Base-by-base conservation (phyloP, 2,888 invertebrate species). In the Cremastobaeus sp. region DNA sequence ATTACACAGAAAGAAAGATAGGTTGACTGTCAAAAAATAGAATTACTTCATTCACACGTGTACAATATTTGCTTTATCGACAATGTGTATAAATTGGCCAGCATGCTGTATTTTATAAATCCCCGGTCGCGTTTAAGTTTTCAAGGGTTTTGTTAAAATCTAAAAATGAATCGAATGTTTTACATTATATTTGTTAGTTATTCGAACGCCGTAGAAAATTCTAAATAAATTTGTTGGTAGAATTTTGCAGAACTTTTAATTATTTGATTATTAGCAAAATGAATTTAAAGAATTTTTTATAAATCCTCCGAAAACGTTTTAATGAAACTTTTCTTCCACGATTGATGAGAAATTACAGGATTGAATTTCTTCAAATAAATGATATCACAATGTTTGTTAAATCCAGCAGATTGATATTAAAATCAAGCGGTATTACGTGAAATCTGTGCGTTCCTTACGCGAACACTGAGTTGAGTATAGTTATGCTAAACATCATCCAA, bases 401-500 rank as follows among this genome's bases (percentile, higher is more conserved):
- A n/a, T n/a, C n/a, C n/a, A n/a, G n/a, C n/a, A n/a, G n/a, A n/a
- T n/a, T n/a, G n/a, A n/a, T 55, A 65, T 64, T 34, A 59, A 60
- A 59, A 60, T 60, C 60, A 57, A 54, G 25, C 47, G 55, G 32
- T 47, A 47, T 50, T 35, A 45, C 52, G 14, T 18, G 47, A 50
- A 54, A 74, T 52, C 60, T 34, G 35, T 47, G 28, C 37, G 50
- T 74, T 76, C 72, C 79, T 78, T 78, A 76, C 69, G 77, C 74
- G 45, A 74, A 72, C 69, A 69, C 74, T 47, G 60, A 70, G 69
- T 39, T 77, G 60, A 79, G 80, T 69, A 81, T 79, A 82, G 82
- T 81, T 78, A 83, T 84, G 84, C 81, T 84, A 83, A 84, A 84
- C 83, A 83, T 76, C 54, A 76, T 64, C 54, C 74, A 74, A 77